Evolutionary conservation across 2,113 vertebrate species (phyloP).

Genomic region (Mastomys coucha): DNA sequence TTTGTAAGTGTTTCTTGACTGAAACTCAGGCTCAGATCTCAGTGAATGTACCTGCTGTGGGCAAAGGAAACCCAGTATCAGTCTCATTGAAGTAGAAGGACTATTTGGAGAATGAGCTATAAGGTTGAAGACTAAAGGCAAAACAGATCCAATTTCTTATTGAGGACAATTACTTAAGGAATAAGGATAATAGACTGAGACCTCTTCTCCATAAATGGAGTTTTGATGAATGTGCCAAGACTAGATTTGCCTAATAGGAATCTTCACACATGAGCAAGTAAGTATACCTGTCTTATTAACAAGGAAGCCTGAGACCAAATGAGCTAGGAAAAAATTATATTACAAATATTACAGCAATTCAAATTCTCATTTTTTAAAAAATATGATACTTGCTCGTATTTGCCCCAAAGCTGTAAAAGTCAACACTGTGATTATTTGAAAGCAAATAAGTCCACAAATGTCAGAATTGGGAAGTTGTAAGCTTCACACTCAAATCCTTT

Average conservation of each 20-base stretch:
- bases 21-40: not conserved
- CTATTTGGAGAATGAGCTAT: not conserved
- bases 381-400: not conserved
- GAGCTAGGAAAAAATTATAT: not conserved
- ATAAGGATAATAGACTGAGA: not conserved
- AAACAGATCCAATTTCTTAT: not conserved
- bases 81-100: not conserved
- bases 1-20: not conserved
- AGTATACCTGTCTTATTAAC: slow-evolving; percentile 40
- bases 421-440: not conserved
- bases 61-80: not conserved
- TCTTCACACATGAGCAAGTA: not conserved
- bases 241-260: slow-evolving; percentile 12
- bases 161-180: not conserved
- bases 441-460: not conserved
- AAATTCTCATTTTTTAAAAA: slow-evolving; percentile 40
- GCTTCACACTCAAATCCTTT: slow-evolving; percentile 60
- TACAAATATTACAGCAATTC: slow-evolving; percentile 47
- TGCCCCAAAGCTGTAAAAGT: not conserved
- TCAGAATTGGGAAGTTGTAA: slow-evolving; percentile 8
- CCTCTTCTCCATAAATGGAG: not conserved
- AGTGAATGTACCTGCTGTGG: not conserved
- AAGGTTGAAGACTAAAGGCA: not conserved
- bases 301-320: slow-evolving; percentile 10
- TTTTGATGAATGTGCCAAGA: not conserved